These are phyloP conservation scores for Sparidentex hasta DNA, from an alignment of 2,797 vertebrate genomes.

Conservation along the genomic window DNA sequence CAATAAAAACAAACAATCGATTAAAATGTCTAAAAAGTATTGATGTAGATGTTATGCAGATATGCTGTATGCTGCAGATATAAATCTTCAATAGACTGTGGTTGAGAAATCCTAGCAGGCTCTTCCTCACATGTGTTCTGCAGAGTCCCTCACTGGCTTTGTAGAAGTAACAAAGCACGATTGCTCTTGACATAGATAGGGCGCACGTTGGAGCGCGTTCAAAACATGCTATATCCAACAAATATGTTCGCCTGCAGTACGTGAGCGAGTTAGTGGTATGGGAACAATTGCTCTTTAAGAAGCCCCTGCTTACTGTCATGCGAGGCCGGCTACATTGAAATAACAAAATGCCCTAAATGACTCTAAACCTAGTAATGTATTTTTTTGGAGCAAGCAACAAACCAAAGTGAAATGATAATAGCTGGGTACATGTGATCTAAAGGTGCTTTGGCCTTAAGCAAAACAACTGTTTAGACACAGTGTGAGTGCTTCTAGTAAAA, in stretches of 20 bases:
- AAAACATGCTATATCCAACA: constrained; percentile 59
- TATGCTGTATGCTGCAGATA: constrained; percentile 1
- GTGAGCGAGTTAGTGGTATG: constrained; percentile 38
- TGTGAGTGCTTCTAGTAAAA: constrained; percentile 64
- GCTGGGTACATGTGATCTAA: constrained; percentile 50
- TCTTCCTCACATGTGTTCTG: constrained; percentile 62
- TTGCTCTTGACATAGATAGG: constrained; percentile 65
- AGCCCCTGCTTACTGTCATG: constrained; percentile 44
- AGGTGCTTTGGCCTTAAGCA: constrained; percentile 44
- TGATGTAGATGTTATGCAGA: constrained; percentile 19
- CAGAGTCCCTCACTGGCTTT: constrained; percentile 61
- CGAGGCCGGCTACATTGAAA: constrained; percentile 14
- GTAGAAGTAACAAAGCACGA: constrained; percentile 56
- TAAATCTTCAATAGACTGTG: constrained; percentile 7
- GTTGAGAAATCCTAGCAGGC: constrained; percentile 32
- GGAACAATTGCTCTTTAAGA: constrained; percentile 53
- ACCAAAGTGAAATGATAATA: constrained; percentile 60
- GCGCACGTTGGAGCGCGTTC: constrained; percentile 50
- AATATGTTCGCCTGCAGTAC: constrained; percentile 47
- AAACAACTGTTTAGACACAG: constrained; percentile 57
- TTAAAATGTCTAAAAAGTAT: constrained; percentile 21
- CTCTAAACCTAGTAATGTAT: constrained; percentile 33
- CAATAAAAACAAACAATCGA: not conserved
- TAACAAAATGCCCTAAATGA: constrained; percentile 41
- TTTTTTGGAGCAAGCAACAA: constrained; percentile 46